Percentiles rank a stretch among this genome's conserved stretches.
Conservation (phyloP, 2,113 vertebrate genomes). For the Hiodon tergisus region DNA sequence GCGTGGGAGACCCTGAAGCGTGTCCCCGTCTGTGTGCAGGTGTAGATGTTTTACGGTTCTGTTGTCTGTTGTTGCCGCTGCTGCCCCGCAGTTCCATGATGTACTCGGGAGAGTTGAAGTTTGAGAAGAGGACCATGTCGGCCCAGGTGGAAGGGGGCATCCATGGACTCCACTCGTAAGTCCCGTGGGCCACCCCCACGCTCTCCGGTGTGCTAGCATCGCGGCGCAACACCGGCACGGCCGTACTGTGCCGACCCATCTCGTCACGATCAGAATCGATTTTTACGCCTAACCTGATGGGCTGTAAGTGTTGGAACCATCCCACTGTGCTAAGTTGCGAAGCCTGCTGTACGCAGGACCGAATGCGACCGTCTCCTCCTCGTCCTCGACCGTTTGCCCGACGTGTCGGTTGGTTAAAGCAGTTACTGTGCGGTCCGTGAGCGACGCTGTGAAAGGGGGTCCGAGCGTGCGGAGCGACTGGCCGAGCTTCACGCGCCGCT, state of each 20-base stretch:
- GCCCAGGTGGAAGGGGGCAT: conserved; percentile 89
- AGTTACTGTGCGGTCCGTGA: no score
- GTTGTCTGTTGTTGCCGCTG: not conserved
- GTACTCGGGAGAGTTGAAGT: conserved; percentile 91
- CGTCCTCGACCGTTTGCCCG: no score
- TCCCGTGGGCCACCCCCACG: conserved; percentile 20
- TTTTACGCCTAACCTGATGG: no score
- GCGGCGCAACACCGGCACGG: not conserved
- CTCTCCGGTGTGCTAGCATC: not conserved
- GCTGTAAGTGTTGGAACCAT: no score
- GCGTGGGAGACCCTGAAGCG: not conserved
- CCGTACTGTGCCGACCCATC: not conserved
- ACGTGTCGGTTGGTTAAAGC: no score
- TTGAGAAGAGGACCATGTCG: conserved; percentile 90
- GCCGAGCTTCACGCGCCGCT: no score
- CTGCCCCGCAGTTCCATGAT: conserved; percentile 77
- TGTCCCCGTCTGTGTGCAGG: not conserved
- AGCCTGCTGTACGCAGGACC: no score
- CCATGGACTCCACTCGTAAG: conserved; percentile 91
- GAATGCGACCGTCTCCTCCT: no score
- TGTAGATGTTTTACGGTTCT: not conserved
- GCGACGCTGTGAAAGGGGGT: no score
- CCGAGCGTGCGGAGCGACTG: no score
- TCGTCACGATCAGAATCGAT: no score
- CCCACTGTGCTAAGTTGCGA: no score